Conservation (phyloP, 2,888 invertebrate species). For the Trichopoda pennipes region DNA sequence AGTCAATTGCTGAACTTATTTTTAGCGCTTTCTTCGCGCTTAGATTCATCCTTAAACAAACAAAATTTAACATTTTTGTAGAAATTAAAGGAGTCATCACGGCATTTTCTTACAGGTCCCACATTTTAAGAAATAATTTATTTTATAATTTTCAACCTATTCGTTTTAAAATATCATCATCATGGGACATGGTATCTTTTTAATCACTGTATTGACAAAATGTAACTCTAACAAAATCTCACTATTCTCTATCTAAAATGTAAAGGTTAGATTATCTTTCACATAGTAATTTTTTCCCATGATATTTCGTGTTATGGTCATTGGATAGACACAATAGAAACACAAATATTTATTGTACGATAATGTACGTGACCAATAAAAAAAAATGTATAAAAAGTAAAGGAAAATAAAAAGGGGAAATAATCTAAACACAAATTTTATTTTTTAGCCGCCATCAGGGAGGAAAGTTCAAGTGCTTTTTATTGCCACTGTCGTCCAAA, state of each 20-base stretch:
- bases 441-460: slow-evolving; percentile 1
- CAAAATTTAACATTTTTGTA: no score
- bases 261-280: background rate
- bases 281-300: slow-evolving; percentile 7
- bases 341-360: slow-evolving; percentile 76
- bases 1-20: no score
- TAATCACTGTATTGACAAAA: no score
- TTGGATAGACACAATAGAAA: slow-evolving; percentile 76
- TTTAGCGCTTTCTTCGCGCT: no score
- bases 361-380: slow-evolving; percentile 73
- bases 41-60: no score
- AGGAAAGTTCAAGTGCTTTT: slow-evolving; percentile 40
- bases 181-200: no score
- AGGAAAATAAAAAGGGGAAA: slow-evolving; percentile 18
- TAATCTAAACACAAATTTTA: slow-evolving; percentile 51
- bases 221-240: no score
- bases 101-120: no score
- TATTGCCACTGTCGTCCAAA: slow-evolving; percentile 32
- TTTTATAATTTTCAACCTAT: no score
- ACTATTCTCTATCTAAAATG: background rate
- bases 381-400: slow-evolving; percentile 37
- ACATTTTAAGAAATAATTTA: no score
- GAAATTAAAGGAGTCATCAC: no score
- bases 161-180: no score
- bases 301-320: slow-evolving; percentile 68